These are phyloP conservation scores for Ctenopoma multispine DNA, from an alignment of 2,797 vertebrate genomes.

Conservation along the genomic window DNA sequence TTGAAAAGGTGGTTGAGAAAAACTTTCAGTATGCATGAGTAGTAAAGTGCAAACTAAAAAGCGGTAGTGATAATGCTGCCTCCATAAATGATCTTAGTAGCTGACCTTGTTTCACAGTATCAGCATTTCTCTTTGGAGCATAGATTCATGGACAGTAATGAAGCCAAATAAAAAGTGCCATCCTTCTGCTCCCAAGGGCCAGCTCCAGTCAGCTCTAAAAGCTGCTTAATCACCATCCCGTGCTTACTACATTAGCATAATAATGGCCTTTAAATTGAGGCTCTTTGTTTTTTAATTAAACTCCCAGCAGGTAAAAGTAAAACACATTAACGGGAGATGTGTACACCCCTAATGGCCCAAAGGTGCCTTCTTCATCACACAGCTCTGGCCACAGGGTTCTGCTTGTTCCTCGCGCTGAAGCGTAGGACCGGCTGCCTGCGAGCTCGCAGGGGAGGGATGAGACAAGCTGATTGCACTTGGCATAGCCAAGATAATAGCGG, in stretches of 20 bases:
- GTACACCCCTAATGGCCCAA: constrained; percentile 86
- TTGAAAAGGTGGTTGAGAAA: constrained; percentile 5
- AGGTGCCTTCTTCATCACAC: constrained; percentile 83
- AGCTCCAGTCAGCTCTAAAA: constrained; percentile 92
- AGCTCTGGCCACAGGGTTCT: constrained; percentile 79
- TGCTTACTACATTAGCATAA: constrained; percentile 99
- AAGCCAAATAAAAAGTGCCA: constrained; percentile 95
- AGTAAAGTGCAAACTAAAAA: constrained; percentile 40
- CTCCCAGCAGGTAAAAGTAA: constrained; percentile 99
- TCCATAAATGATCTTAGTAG: constrained; percentile 68
- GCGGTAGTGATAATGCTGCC: constrained; percentile 61
- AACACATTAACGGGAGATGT: constrained; percentile 98
- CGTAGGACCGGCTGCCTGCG: constrained; percentile 52
- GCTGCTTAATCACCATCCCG: constrained; percentile 98
- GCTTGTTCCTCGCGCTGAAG: constrained; percentile 59
- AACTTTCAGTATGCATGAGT: constrained; percentile 30
- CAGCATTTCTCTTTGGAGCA: constrained; percentile 92
- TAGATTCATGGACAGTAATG: constrained; percentile 96
- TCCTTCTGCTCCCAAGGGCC: constrained; percentile 89
- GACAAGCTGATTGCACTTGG: constrained; percentile 75
- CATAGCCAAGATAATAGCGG: constrained; percentile 67
- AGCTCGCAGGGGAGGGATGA: constrained; percentile 75
- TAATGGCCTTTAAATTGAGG: constrained; percentile 99
- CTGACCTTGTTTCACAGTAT: constrained; percentile 81
- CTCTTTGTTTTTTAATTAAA: constrained; percentile 99